Conservation (phyloP, 2,888 invertebrate genomes). For the Notodonta dromedarius region DNA sequence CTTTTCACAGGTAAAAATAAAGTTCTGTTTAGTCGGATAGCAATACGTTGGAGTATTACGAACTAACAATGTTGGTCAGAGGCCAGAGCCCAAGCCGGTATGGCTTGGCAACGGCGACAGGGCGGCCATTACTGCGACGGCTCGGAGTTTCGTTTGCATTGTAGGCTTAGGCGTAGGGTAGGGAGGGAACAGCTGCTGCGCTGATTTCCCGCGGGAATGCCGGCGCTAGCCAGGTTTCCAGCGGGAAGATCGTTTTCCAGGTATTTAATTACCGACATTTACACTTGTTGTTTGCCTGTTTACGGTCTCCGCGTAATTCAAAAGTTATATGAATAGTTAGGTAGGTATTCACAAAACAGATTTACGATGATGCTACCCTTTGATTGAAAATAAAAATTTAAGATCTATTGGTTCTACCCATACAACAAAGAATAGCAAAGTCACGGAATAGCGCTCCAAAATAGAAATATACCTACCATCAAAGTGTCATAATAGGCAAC, state of each 20-base stretch:
- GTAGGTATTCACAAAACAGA: no score
- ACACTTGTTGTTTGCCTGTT: not conserved
- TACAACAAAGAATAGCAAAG: no score
- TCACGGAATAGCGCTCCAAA: no score
- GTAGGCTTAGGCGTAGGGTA: not conserved
- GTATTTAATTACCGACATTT: not conserved
- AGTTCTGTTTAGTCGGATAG: no score
- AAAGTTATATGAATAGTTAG: no score
- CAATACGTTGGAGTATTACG: no score
- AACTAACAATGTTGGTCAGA: not conserved
- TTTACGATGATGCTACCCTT: no score
- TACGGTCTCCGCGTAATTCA: not conserved
- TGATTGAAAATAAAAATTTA: no score
- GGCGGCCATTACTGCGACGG: not conserved
- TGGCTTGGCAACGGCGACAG: not conserved
- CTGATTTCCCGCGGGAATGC: not conserved
- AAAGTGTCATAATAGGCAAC: no score
- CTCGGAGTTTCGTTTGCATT: constrained; percentile 1
- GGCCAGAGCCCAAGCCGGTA: not conserved
- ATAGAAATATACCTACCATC: no score
- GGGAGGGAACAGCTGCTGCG: not conserved
- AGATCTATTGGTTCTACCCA: no score
- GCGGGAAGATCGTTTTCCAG: not conserved
- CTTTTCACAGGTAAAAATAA: no score
- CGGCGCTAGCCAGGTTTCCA: not conserved